Evolutionary conservation across 2,113 vertebrate genomes (phyloP), one percentile per base, ranked within the genome.

Genomic region (Callocephalon fimbriatum): DNA sequence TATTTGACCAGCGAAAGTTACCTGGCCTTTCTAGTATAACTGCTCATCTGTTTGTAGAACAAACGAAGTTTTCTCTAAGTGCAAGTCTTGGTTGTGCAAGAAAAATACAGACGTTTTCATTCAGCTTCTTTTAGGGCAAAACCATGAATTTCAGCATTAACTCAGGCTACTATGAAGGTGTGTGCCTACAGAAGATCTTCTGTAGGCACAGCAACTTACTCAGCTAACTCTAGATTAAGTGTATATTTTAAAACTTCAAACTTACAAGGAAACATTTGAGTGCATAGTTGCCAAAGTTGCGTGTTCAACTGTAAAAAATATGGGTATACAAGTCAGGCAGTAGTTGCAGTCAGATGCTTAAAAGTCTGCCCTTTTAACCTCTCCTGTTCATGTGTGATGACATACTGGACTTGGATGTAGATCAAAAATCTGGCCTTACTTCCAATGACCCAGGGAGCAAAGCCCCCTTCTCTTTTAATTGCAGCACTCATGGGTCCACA

Each of bases 361-460:
- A 90, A 96, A 92, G 58, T 65, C 27, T 83, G 37, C 78, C 74
- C 90, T 93, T 86, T 92, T 88, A 83, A 91, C 70, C 62, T 83
- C 50, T 92, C 26, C 54, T 90, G 53, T 85, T 92, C 77, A 23
- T 93, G 47, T 82, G 62, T 85, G 87, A 79, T 97, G 93, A 96
- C 81, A 90, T 90, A 73, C 32, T 92, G 40, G 90, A 83, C 81
- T 94, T 94, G 87, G 67, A 89, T 53, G 45, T 45, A 88, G 85
- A 82, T 73, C 90, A 92, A 88, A 92, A 95, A 81, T 87, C 81
- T 88, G 66, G 58, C 47, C 62, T 79, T 73, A 29, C 32, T 86
- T 90, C 85, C 87, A 90, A 18, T 81, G 78, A 88, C 74, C 70
- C 65, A 19, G 66, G 50, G 84, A 74, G 59, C 31, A 93, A 78